These are phyloP conservation scores for Stomatorhinus walkeri DNA, from an alignment of 2,797 vertebrate genomes.

Conservation along the genomic window DNA sequence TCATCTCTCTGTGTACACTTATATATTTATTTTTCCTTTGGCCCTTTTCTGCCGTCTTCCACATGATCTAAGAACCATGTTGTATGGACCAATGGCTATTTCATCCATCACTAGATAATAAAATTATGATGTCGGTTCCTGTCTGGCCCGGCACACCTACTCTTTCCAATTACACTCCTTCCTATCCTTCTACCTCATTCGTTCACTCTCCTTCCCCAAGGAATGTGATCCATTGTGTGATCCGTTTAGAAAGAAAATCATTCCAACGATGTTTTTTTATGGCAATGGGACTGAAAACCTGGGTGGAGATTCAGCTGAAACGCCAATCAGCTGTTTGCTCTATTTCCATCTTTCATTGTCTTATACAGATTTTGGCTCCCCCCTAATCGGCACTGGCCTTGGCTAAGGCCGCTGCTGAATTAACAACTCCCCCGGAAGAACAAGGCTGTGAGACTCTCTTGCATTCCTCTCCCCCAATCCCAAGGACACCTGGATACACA, in stretches of 20 bases:
- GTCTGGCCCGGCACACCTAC: background rate
- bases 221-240: background rate
- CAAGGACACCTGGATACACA: too few relatives aligned
- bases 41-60: background rate
- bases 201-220: background rate
- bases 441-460: too few relatives aligned
- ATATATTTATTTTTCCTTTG: background rate
- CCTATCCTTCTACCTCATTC: background rate
- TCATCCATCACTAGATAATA: background rate
- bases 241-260: background rate
- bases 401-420: too few relatives aligned
- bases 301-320: background rate
- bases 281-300: background rate
- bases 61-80: background rate
- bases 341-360: background rate
- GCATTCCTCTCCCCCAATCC: too few relatives aligned
- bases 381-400: too few relatives aligned
- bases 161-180: background rate
- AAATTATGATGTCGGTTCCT: background rate
- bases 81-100: background rate
- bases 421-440: too few relatives aligned
- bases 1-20: background rate
- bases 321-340: background rate
- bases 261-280: background rate
- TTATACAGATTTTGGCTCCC: background rate